Evolutionary conservation across 1,140 invertebrate genomes (phyloP), one percentile per base, ranked within the genome.

Genomic region (Hestina assimilis): DNA sequence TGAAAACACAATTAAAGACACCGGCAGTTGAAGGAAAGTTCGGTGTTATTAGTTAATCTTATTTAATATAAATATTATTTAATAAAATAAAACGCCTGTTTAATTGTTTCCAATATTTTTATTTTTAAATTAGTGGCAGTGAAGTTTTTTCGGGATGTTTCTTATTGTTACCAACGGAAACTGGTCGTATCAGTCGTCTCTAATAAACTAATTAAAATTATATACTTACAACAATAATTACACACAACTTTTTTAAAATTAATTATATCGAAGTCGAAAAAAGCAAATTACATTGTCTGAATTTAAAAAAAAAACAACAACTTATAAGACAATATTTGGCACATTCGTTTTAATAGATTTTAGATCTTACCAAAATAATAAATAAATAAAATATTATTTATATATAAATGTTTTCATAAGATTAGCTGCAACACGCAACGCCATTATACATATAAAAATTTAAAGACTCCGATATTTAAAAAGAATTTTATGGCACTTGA

Each of bases 71-170:
- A n/a, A n/a, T n/a, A n/a, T n/a, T n/a, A n/a, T n/a, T n/a, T 21
- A n/a, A n/a, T n/a, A n/a, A n/a, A 54, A 35, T 58, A 50, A 58
- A 58, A 58, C 46, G 40, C 40, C 46, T 31, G 28, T 50, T n/a
- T 45, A 45, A 65, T 83, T 72, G 52, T 87, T 85, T 85, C 80
- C 80, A 85, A 87, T 87, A 87, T 83, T 85, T 85, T 85, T 84
- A 85, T 87, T 87, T 83, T 85, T 86, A 87, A 86, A 83, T 87
- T 87, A 87, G 79, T 87, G 84, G 84, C 84, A 87, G 84, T 85
- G 84, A 87, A 87, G 77, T 79, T 82, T 79, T 83, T 77, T 71
- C 72, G 81, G 73, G 82, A 80, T 69, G 75, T 78, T 60, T 66
- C 58, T 72, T 73, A 64, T 69, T 75, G 57, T 63, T 63, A 71